Evolutionary conservation across 2,888 invertebrate species (phyloP).

Genomic region (Chloroclysta siterata): DNA sequence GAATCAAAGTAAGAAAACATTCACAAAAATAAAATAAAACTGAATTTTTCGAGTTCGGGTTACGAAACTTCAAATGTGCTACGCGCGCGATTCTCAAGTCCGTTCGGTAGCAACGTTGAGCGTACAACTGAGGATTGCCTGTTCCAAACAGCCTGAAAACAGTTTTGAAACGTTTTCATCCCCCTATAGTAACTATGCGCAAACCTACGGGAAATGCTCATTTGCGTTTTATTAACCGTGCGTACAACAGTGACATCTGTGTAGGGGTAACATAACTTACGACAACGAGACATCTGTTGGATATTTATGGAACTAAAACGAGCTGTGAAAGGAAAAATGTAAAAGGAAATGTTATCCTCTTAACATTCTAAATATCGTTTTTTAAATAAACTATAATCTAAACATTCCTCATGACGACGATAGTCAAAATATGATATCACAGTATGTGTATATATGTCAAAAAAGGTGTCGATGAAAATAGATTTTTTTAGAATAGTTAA

Average conservation of each 20-base stretch:
- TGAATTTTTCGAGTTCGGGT: constrained; percentile 44
- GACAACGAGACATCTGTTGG: not conserved
- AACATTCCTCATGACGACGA: no score
- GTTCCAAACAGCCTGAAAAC: constrained; percentile 61
- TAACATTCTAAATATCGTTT: no score
- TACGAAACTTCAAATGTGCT: constrained; percentile 63
- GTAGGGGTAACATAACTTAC: not conserved
- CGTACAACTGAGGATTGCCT: constrained; percentile 68
- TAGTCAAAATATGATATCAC: no score
- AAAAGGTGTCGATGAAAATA: no score
- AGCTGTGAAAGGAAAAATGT: not conserved
- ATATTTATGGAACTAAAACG: not conserved
- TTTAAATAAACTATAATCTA: no score
- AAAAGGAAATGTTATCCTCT: no score
- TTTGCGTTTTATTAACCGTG: constrained; percentile 52
- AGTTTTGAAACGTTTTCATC: constrained; percentile 67
- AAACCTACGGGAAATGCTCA: constrained; percentile 69
- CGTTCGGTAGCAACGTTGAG: constrained; percentile 60
- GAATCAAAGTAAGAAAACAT: not conserved
- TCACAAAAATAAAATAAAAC: not conserved
- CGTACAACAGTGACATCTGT: constrained; percentile 47
- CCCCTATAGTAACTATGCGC: constrained; percentile 66
- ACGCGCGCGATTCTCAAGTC: constrained; percentile 45
- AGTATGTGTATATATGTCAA: no score
- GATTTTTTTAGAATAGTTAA: no score